Base-by-base conservation (phyloP, 2,888 invertebrate species). In the Oligia strigilis region DNA sequence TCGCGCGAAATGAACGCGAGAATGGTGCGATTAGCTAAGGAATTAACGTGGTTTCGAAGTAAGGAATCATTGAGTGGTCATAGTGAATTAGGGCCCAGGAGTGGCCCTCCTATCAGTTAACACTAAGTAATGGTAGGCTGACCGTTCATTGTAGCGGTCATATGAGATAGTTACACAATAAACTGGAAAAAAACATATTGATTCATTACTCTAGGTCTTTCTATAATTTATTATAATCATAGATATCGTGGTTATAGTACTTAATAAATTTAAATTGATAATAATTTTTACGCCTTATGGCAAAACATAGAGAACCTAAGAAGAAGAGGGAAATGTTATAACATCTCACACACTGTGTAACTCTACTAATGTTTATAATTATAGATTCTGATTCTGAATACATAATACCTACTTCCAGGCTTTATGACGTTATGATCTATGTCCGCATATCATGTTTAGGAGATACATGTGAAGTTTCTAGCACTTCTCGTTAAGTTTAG, bases 391-490 rank as follows among this genome's bases (percentile, higher is more conserved):
- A 46, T 46, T 46, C 9, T 46, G 46, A 46, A 46, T 29, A 73
- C 46, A 58, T 58, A 75, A 36, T n/a, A 58, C 13, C 4, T 49
- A 36, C 8, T 52, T 43, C n/a, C 14, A 1, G 3, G 13, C 4
- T 82, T n/a, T 72, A 83, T 73, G 65, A 62, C n/a, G 49, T 62
- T 66, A 77, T 71, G 77, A 86, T 86, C 64, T 71, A 58, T 72
- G 72, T 80, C 66, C 72, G 36, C 60, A 75, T 75, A 64, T 78
- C 78, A 82, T 83, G 74, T 88, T 87, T 87, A 87, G 82, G 80
- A 83, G 83, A 88, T 82, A 90, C 80, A 89, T 77, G 40, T 75
- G 40, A 70, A 86, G 83, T 80, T 77, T 55, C 65, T 60, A 75
- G 80, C 67, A 76, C 65, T 84, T 66, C 83, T 43, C n/a, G 73